Base-by-base conservation (phyloP, 2,888 invertebrate genomes). In the Melipona bicolor region DNA sequence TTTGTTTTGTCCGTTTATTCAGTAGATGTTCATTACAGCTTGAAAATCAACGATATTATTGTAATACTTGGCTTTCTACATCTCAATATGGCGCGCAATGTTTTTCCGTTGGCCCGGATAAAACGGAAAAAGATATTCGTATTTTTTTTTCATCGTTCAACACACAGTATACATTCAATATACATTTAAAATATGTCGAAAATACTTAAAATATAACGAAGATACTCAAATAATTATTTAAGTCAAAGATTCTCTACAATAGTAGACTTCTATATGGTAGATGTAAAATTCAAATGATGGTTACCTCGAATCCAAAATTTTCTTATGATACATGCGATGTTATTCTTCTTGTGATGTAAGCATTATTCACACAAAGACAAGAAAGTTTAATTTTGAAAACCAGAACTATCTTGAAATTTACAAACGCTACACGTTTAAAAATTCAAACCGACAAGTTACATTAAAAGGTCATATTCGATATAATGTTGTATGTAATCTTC, bases 61-160 rank as follows among this genome's bases (percentile, higher is more conserved):
- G 17, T 36, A 21, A 36, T 17, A 56, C 19, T 32, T 21, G 24
- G 65, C 6, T 17, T 68, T 72, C 70, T 43, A 36, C 79, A 75
- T 64, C 54, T 65, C 79, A 75, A 61, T 49, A 79, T 79, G 72
- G 27, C 43, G 54, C 15, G 36, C 36, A 49, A 50, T 27, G 19
- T 62, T 24, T 73, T 56, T 61, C 32, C 64, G 64, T 64, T 70
- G 15, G 0, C 15, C 0, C 2, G 2, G 21, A 49, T 4, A 2
- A 5, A 36, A n/a, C 67, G 17, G 3, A 36, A 36, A n/a, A 50
- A 73, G 17, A 15, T 4, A 6, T 32, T 24, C 11, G 15, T 17
- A 15, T 36, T n/a, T 52, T 54, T n/a, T 11, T 50, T 11, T 36
- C 15, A n/a, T 50, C 52, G 52, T 52, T 13, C 13, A 43, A 11